Evolutionary conservation across 2,888 invertebrate genomes (phyloP).

Genomic region (Tridacna gigas): DNA sequence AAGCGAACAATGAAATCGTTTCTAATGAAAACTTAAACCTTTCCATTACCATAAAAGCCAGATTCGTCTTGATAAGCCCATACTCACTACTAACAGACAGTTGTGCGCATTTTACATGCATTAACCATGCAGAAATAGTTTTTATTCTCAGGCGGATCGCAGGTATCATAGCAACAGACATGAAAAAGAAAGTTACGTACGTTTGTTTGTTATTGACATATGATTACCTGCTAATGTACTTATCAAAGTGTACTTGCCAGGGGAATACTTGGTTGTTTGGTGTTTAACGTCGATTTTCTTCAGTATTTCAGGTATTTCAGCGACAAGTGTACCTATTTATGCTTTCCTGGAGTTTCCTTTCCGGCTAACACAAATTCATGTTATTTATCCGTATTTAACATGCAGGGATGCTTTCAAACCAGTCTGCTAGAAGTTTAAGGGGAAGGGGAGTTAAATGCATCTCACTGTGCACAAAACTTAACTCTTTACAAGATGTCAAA

Average conservation of each 20-base stretch:
- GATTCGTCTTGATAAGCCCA: background rate
- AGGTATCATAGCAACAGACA: constrained; percentile 18
- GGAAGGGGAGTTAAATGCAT: too few species aligned
- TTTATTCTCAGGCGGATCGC: background rate
- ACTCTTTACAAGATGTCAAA: too few species aligned
- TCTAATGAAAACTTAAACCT: background rate
- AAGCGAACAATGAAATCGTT: background rate
- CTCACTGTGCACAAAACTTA: too few species aligned
- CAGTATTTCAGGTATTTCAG: background rate
- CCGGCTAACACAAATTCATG: too few species aligned
- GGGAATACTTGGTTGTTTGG: background rate
- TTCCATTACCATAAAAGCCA: background rate
- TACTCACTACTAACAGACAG: background rate
- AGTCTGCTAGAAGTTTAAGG: too few species aligned
- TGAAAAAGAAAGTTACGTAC: background rate
- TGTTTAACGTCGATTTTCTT: background rate
- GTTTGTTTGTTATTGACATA: background rate
- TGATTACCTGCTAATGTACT: background rate
- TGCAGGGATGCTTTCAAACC: too few species aligned
- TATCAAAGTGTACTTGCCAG: background rate
- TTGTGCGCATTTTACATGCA: constrained; percentile 11
- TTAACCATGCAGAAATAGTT: background rate
- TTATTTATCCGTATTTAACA: too few species aligned
- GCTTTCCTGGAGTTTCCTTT: too few species aligned
- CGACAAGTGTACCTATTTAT: background rate